Base-by-base conservation (phyloP, 2,888 invertebrate species). In the Acronicta leporina region DNA sequence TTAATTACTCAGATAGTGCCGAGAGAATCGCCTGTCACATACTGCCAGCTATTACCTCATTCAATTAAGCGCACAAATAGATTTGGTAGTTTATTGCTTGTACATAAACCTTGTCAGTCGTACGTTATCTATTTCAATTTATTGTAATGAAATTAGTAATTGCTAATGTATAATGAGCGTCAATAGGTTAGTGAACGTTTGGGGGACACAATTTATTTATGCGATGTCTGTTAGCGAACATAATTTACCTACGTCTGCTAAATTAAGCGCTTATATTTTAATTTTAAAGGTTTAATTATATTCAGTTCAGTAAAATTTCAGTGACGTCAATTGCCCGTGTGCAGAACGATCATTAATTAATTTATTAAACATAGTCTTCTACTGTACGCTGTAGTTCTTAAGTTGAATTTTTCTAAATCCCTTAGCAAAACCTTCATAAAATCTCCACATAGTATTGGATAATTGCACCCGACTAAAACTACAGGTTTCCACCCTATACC, bases 71-170 rank as follows among this genome's bases (percentile, higher is more conserved):
- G 13, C 54, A 62, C 35, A 44, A 52, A 68, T 51, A 53, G 33
- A 51, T 14, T 3, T 44, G 73, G 43, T 42, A 68, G 61, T 68
- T 61, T 61, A 54, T 45, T 14, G 46, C 43, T 43, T 62, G 30
- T 11, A 48, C 30, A 49, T 35, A 49, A 55, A 35, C 61, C 45
- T 68, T 55, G 52, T 44, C 38, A 43, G 14, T 38, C 45, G 69
- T 35, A 20, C 20, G 20, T 20, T 61, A 54, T 35, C 41, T 42
- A 55, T 61, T 73, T 40, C 48, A 74, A 74, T 74, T 56, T n/a
- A 70, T 64, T 70, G 46, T 50, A 58, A 69, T 74, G 58, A 41
- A 42, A 54, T 67, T 67, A 67, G 52, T 20, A 20, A 20, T 53
- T 7, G 27, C 27, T 45, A 68, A 46, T 68, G 30, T 15, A 41